Evolutionary conservation across 2,113 vertebrate species (phyloP), one percentile per base, ranked within the genome.

Genomic region (Eurypyga helias): DNA sequence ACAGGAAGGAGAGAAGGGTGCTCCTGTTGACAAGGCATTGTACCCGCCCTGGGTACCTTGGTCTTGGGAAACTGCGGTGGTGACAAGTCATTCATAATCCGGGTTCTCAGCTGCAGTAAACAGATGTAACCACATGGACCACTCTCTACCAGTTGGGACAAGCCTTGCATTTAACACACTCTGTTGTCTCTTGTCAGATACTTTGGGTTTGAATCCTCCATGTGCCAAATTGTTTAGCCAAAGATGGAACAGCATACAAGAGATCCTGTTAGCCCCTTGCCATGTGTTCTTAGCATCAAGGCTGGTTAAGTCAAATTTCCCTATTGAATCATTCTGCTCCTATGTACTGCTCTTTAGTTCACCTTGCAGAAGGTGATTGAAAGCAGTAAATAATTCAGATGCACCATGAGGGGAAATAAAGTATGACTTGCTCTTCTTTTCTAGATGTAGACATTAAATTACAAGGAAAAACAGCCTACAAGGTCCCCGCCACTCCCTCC

Each of bases 321-420:
- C 14, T 45, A 12, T 0, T 38, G 51, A 82, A 51, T 49, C 7
- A 16, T 66, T 84, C 87, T 55, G 46, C 24, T 70, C 81, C 66
- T 20, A 51, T 49, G 15, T 31, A 26, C 9, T 4, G 0, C 28
- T 52, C 17, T 67, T 75, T 71, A n/a, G 25, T 38, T 93, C 81
- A 89, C 25, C 69, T 82, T 71, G 83, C 55, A 60, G 49, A 78
- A 46, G 64, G 54, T 80, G 66, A 46, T 3, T n/a, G 31, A 76
- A 82, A 82, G 69, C 60, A 85, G 33, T 36, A 76, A 93, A 76
- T 85, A 92, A 92, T 67, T 85, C 46, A 34, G 28, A n/a, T 67
- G 36, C 20, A n/a, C 21, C 1, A 1, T 33, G 49, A 67, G 34
- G 34, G 21, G 41, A 51, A 58, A 13, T 77, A 73, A 85, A 65